Evolutionary conservation across 2,888 invertebrate species (phyloP).

Genomic region (Drosophila anomalipes): DNA sequence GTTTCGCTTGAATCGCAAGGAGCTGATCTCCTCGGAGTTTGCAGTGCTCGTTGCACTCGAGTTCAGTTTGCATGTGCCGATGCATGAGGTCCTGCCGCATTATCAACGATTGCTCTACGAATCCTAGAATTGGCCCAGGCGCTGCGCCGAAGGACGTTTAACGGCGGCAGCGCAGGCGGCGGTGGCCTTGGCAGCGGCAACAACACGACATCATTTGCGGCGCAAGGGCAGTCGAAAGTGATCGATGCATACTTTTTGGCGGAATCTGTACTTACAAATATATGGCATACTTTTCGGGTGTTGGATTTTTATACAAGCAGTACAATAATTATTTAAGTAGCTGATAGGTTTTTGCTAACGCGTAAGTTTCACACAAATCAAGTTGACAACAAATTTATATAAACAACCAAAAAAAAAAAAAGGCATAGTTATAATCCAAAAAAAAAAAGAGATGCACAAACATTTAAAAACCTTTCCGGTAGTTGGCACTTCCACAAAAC

Average conservation of each 20-base stretch:
- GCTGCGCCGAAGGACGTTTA: slow-evolving; percentile 80
- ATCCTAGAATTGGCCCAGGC: slow-evolving; percentile 89
- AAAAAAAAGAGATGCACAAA: neutral
- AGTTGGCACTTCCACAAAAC: slow-evolving; percentile 40
- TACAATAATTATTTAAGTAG: slow-evolving; percentile 31
- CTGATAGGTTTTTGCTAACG: slow-evolving; percentile 28
- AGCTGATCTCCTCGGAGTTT: slow-evolving; percentile 96
- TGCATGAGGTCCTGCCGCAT: slow-evolving; percentile 96
- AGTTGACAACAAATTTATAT: slow-evolving; percentile 48
- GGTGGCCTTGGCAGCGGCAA: slow-evolving; percentile 58
- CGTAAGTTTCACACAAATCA: slow-evolving; percentile 19
- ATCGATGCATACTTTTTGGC: slow-evolving; percentile 43
- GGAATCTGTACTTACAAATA: slow-evolving; percentile 31
- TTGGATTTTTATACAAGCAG: slow-evolving; percentile 29
- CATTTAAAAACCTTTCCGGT: slow-evolving; percentile 13
- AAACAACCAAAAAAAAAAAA: slow-evolving; percentile 31
- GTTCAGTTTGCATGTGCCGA: slow-evolving; percentile 96
- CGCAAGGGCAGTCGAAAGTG: slow-evolving; percentile 79
- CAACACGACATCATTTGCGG: slow-evolving; percentile 71
- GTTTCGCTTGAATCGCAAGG: slow-evolving; percentile 95
- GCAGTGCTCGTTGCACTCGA: slow-evolving; percentile 97
- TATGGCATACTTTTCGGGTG: slow-evolving; percentile 44
- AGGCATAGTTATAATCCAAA: slow-evolving; percentile 29
- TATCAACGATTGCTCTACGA: slow-evolving; percentile 97
- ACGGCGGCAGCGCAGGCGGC: slow-evolving; percentile 78